A percentile compares a stretch with the other conserved stretches of the same genome.
Evolutionary conservation across 2,113 vertebrate species (phyloP).

Genomic region (Madoqua kirkii): DNA sequence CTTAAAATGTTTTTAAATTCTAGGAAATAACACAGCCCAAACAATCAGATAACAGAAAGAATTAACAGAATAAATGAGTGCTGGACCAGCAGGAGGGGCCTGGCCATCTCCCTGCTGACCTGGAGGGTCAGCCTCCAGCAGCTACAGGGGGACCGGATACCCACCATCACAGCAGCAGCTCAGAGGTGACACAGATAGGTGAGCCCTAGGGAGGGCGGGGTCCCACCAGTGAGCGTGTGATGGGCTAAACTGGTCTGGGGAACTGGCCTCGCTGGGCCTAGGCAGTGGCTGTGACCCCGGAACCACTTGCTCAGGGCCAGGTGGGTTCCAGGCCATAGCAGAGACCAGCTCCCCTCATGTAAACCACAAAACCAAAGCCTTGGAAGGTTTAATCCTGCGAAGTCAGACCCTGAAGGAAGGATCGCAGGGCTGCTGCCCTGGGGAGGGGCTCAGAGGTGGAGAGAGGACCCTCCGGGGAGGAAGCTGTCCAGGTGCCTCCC

Average conservation of each 20-base stretch:
- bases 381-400: not conserved
- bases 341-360: not conserved
- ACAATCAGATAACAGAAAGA: not conserved
- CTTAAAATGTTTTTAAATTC: too few species aligned
- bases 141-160: not conserved
- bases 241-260: not conserved
- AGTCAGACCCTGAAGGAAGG: not conserved
- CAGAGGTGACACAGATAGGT: not conserved
- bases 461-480: not conserved
- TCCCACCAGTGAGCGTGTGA: not conserved
- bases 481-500: not conserved
- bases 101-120: too few species aligned
- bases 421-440: not conserved
- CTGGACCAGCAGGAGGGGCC: not conserved
- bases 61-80: not conserved
- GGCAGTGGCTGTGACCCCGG: fast-evolving
- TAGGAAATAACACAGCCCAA: not conserved
- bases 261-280: not conserved
- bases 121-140: not conserved
- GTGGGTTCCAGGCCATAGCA: not conserved
- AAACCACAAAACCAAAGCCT: not conserved
- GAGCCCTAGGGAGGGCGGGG: not conserved
- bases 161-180: not conserved
- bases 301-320: not conserved
- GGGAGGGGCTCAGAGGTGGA: not conserved